Evolutionary conservation across 2,888 invertebrate genomes (phyloP).

Genomic region (Netelia melanura): DNA sequence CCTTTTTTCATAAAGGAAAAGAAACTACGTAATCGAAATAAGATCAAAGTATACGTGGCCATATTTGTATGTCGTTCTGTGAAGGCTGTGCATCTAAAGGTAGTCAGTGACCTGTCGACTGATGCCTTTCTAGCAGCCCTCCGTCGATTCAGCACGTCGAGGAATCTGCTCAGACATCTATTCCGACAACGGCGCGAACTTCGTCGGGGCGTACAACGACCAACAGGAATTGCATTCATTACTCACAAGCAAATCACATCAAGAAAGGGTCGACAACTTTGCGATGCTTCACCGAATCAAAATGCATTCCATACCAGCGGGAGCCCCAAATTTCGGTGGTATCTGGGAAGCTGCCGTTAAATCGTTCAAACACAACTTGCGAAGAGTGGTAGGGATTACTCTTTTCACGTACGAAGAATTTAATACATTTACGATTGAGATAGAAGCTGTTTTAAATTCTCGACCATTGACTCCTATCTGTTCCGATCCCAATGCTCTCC

Average conservation of each 20-base stretch:
- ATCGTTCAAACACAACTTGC: background rate
- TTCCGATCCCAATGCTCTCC: background rate
- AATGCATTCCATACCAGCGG: background rate
- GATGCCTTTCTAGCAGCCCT: background rate
- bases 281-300: background rate
- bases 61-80: background rate
- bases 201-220: conserved; percentile 55
- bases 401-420: background rate
- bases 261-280: background rate
- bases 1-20: conserved; percentile 73
- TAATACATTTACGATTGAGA: background rate
- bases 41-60: conserved; percentile 63
- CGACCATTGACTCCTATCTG: background rate
- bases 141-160: background rate
- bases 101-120: background rate
- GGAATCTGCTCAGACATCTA: background rate
- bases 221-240: background rate
- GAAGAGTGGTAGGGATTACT: background rate
- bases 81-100: background rate
- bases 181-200: conserved; percentile 7
- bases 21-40: conserved; percentile 53
- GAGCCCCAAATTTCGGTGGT: background rate
- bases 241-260: background rate
- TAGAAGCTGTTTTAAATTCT: background rate
- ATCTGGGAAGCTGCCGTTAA: conserved; percentile 1